Base-by-base conservation (phyloP, 2,113 vertebrate genomes). In the Mesembrinibis cayennensis region DNA sequence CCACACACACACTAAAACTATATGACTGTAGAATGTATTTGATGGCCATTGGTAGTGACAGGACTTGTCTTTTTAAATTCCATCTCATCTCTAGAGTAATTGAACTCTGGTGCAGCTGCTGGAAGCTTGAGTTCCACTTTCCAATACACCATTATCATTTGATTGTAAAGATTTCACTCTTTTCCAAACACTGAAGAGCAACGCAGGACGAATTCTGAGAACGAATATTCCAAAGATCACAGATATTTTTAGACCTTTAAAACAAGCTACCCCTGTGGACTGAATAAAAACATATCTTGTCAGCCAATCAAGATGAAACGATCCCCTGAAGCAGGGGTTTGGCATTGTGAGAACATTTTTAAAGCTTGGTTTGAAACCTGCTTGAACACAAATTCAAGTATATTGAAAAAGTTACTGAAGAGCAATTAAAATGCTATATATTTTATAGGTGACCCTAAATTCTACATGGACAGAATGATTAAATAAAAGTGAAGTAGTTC, bases 1-100 rank as follows among this genome's bases (percentile, higher is more conserved):
- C 66, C 53, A 95, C 27, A 56, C 27, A 56, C 20, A 91, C 67
- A 89, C 67, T 73, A 73, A 66, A 80, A 82, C 73, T 52, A 5
- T 80, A 81, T 56, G 66, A 78, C 74, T 93, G 38, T 91, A 88
- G 88, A 93, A 92, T 70, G 13, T 74, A 47, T 81, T 92, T 97
- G 96, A 96, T 72, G 87, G 61, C 30, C 80, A 96, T 90, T 85
- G 56, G 23, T 95, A 95, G 71, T 93, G 95, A 97, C 94, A 96
- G 80, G 52, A 69, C 58, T 87, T 96, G 93, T 93, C 96, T 93
- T 94, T 93, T 86, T 80, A 30, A 87, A 95, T 96, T 96, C 74
- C 34, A 20, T 85, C 78, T 97, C 89, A 89, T 58, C 62, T 92
- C 73, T 66, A 83, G 59, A 85, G 63, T 83, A 96, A 88, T 49